These are phyloP conservation scores for Euphydryas editha DNA, from an alignment of 2,888 invertebrate genomes.

Conservation along the genomic window DNA sequence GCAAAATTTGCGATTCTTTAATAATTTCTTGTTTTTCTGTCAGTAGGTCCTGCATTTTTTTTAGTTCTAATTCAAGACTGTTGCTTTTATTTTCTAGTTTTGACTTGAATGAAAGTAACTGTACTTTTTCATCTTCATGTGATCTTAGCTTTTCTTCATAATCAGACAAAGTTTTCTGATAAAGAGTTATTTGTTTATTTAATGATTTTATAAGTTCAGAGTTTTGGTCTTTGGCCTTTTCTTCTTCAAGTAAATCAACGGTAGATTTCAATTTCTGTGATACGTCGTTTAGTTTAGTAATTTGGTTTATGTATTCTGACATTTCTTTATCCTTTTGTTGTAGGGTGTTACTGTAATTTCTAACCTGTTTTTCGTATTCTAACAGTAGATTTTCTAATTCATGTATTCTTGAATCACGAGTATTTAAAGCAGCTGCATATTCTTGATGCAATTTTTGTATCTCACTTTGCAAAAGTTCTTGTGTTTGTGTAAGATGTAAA, in stretches of 20 bases:
- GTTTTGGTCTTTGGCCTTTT: constrained; percentile 78
- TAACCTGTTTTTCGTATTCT: constrained; percentile 79
- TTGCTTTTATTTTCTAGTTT: constrained; percentile 62
- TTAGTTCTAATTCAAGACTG: constrained; percentile 64
- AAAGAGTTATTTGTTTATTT: constrained; percentile 78
- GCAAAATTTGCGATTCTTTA: constrained; percentile 74
- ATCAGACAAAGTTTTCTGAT: constrained; percentile 70
- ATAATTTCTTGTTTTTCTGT: constrained; percentile 72
- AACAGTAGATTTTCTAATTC: constrained; percentile 77
- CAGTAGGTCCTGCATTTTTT: constrained; percentile 70
- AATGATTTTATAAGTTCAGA: constrained; percentile 78
- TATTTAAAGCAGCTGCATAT: constrained; percentile 59
- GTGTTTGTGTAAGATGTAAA: constrained; percentile 56
- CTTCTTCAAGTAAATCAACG: constrained; percentile 76
- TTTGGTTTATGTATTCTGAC: constrained; percentile 78
- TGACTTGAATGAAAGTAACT: constrained; percentile 64
- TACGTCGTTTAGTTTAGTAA: constrained; percentile 80
- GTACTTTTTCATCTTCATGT: constrained; percentile 75
- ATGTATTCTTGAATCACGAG: constrained; percentile 73
- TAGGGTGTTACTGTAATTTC: constrained; percentile 67
- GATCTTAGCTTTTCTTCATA: constrained; percentile 67
- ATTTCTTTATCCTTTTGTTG: constrained; percentile 79
- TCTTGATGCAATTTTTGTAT: constrained; percentile 69
- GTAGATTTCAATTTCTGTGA: constrained; percentile 79
- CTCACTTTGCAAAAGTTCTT: constrained; percentile 64